Base-by-base conservation (phyloP, 2,113 vertebrate genomes). In the Phycodurus eques region DNA sequence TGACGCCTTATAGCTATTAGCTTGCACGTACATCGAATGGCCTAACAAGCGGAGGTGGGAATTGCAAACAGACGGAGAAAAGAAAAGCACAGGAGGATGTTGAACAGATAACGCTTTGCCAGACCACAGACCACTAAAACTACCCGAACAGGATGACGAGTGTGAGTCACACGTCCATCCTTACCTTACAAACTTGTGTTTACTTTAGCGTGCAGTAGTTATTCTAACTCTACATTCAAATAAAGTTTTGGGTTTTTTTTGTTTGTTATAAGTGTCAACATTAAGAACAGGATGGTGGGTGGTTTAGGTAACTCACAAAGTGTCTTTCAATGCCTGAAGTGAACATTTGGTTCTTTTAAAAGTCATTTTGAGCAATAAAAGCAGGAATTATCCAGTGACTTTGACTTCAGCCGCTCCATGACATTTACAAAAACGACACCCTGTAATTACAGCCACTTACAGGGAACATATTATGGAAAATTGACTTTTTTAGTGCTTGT, bases 91-190 rank as follows among this genome's bases (percentile, higher is more conserved):
- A 62, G 60, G 22, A 64, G 65, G 59, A 77, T 79, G 76, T 76
- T 87, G 44, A 67, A 76, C 73, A 82, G 77, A 81, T 73, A 74
- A 76, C 81, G 46, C 68, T 51, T 53, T 67, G 27, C 74, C 60
- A 67, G 70, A 56, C 39, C 67, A 75, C 49, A 67, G 71, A 76
- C 67, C 54, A 27, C 54, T 11, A 56, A 69, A 57, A 67, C 77
- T 68, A 47, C 65, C n/a, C 2, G 17, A 73, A 62, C 27, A 43
- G 70, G 62, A 31, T 13, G 17, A 22, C 5, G 51, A 53, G 51
- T 9, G 19, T 6, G 51, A 54, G 51, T 54, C 8, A 54, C 8
- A 54, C 8, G 20, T 54, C 51, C 20, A 54, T 54, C 51, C 51
- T 54, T 20, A 54, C 51, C 51, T n/a, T 9, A 35, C 22, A 35